These are phyloP conservation scores for Aplochiton taeniatus DNA, from an alignment of 2,797 vertebrate species.

Conservation along the genomic window DNA sequence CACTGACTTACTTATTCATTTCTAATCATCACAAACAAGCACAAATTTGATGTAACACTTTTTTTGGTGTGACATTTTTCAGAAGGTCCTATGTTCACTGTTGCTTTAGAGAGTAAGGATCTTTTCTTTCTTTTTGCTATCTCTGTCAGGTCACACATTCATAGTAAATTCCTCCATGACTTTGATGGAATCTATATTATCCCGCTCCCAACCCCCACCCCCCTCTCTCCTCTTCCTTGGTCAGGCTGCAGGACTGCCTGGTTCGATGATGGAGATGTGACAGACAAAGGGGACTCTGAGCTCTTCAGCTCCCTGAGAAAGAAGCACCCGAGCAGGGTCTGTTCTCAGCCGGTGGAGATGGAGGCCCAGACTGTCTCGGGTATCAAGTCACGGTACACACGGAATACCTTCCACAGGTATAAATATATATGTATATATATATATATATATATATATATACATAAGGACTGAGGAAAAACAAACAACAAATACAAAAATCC, in stretches of 20 bases:
- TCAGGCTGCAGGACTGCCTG: slow-evolving; percentile 50
- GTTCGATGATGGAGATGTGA: slow-evolving; percentile 46
- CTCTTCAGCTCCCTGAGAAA: slow-evolving; percentile 36
- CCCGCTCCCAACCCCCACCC: background rate
- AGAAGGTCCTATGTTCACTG: slow-evolving; percentile 18
- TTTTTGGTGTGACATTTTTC: background rate
- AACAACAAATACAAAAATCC: too few relatives aligned
- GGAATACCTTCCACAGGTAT: slow-evolving; percentile 51
- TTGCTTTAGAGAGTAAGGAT: slow-evolving; percentile 35
- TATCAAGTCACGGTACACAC: slow-evolving; percentile 31
- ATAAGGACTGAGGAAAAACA: too few relatives aligned
- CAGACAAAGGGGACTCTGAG: slow-evolving; percentile 34
- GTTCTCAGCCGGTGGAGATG: slow-evolving; percentile 38
- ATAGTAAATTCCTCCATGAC: background rate
- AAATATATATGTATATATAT: too few relatives aligned
- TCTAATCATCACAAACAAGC: too few relatives aligned
- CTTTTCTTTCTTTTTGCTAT: background rate
- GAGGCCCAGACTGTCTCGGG: slow-evolving; percentile 47
- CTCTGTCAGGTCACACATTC: background rate
- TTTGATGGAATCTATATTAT: background rate
- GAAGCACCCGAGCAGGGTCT: slow-evolving; percentile 32
- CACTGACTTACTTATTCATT: background rate
- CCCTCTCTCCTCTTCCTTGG: background rate
- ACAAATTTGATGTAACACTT: background rate
- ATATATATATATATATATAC: too few relatives aligned